phyloP scores from a whole-genome alignment of 2,113 vertebrate genomes.

The Antigone vipio region DNA sequence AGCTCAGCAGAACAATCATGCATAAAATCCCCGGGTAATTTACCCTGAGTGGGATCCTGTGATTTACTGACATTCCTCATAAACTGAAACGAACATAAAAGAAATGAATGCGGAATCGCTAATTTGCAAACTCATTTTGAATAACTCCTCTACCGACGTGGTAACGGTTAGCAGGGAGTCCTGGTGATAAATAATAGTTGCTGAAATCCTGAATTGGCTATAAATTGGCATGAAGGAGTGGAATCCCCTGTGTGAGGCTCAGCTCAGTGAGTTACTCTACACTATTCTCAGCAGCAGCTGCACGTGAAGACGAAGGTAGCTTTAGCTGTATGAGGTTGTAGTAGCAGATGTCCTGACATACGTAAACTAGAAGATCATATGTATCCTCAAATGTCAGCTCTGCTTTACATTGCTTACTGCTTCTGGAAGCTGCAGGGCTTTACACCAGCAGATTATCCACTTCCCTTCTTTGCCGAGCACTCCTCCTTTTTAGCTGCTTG shows the following conservation, averaged over 20 bases:
- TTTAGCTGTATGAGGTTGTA: background rate
- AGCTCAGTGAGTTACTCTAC: background rate
- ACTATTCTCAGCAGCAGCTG: background rate
- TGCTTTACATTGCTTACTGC: background rate
- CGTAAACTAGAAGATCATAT: background rate
- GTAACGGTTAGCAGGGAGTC: conserved; percentile 23
- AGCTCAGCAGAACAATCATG: conserved; percentile 4
- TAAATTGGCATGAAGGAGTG: conserved; percentile 18
- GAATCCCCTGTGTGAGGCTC: background rate
- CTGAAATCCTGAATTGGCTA: conserved; percentile 46
- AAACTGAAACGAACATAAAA: conserved; percentile 42
- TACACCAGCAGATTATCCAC: background rate
- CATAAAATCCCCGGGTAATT: conserved; percentile 61
- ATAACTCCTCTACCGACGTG: background rate
- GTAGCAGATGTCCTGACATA: conserved; percentile 31
- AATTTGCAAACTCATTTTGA: conserved; percentile 59
- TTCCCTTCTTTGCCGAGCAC: background rate
- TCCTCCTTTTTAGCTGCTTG: conserved; percentile 25
- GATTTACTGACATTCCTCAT: conserved; percentile 58
- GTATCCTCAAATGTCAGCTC: conserved; percentile 6
- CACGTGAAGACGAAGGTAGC: conserved; percentile 24
- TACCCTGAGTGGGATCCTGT: conserved; percentile 53
- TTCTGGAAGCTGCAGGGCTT: conserved; percentile 44
- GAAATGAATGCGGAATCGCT: background rate
- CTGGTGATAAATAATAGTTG: conserved; percentile 52